A percentile compares a stretch with the other conserved stretches of the same genome.
Evolutionary conservation across 2,113 vertebrate genomes (phyloP).

Genomic region (Epinephelus moara): DNA sequence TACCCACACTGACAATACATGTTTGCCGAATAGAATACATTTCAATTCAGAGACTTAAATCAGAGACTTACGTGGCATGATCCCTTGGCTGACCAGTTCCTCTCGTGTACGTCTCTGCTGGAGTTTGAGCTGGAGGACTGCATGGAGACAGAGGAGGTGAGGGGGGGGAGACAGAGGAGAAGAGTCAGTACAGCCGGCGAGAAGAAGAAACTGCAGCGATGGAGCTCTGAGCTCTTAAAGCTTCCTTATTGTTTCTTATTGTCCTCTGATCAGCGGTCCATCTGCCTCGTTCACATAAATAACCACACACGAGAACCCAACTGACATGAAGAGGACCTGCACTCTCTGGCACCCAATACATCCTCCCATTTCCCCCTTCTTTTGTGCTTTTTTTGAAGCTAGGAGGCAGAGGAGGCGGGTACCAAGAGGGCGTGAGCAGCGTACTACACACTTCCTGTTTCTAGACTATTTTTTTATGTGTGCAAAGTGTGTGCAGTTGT

Average conservation of each 20-base stretch:
- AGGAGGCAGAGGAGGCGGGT: constrained; percentile 63
- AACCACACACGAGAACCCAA: not conserved
- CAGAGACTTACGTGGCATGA: constrained; percentile 98
- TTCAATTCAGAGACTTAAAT: not conserved
- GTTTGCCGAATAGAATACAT: not conserved
- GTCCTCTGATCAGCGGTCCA: constrained; percentile 22
- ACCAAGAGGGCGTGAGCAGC: constrained; percentile 55
- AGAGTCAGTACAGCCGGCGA: constrained; percentile 47
- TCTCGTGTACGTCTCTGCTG: constrained; percentile 97
- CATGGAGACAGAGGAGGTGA: constrained; percentile 79
- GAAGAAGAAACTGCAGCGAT: constrained; percentile 25
- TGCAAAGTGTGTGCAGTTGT: not conserved
- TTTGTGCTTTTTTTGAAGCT: not conserved
- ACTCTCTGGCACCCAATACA: constrained; percentile 6
- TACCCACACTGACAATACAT: not conserved
- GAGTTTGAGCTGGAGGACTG: constrained; percentile 98
- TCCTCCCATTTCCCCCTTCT: constrained; percentile 52
- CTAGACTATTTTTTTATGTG: constrained; percentile 13
- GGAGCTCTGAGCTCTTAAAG: constrained; percentile 19
- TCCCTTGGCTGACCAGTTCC: constrained; percentile 98
- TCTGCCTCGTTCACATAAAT: constrained; percentile 2
- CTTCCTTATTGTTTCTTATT: constrained; percentile 19
- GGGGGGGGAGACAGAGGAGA: constrained; percentile 68
- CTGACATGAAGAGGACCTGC: constrained; percentile 41
- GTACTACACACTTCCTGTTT: constrained; percentile 82